These are phyloP conservation scores for Lutjanus campechanus DNA, from an alignment of 2,797 vertebrate genomes.

Conservation along the genomic window DNA sequence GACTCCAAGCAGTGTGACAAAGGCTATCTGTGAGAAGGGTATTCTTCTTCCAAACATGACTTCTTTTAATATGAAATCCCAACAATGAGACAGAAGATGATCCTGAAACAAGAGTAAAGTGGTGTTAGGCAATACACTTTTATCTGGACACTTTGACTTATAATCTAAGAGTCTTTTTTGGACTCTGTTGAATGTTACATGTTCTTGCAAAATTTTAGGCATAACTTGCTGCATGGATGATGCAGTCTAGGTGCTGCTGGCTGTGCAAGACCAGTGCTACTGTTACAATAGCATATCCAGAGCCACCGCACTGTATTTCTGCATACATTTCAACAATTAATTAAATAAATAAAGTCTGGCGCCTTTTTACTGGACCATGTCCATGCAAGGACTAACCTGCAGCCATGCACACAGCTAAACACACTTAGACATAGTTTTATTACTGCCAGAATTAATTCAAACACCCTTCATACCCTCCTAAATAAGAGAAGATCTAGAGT, in stretches of 20 bases:
- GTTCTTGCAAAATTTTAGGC: slow-evolving; percentile 22
- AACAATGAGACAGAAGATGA: slow-evolving; percentile 10
- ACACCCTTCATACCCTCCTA: neutral
- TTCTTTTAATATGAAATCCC: slow-evolving; percentile 19
- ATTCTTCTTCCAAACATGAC: slow-evolving; percentile 82
- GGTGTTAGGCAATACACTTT: slow-evolving; percentile 23
- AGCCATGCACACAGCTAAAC: neutral
- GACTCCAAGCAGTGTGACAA: slow-evolving; percentile 87
- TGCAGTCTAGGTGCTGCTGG: neutral
- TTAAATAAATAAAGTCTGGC: neutral
- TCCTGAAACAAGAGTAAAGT: slow-evolving; percentile 50
- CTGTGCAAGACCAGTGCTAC: neutral
- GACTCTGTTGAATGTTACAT: slow-evolving; percentile 39
- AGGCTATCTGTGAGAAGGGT: slow-evolving; percentile 82
- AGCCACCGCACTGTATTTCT: neutral
- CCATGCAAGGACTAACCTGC: neutral
- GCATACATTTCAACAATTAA: neutral
- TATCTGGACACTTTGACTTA: neutral
- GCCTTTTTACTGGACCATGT: neutral
- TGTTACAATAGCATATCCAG: neutral
- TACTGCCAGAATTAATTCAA: neutral
- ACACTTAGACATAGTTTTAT: neutral
- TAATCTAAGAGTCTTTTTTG: neutral
- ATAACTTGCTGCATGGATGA: slow-evolving; percentile 8
- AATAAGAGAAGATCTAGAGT: neutral